Evolutionary conservation across 1,140 invertebrate genomes (phyloP), one percentile per base, ranked within the genome.

Genomic region (Araneus ventricosus): DNA sequence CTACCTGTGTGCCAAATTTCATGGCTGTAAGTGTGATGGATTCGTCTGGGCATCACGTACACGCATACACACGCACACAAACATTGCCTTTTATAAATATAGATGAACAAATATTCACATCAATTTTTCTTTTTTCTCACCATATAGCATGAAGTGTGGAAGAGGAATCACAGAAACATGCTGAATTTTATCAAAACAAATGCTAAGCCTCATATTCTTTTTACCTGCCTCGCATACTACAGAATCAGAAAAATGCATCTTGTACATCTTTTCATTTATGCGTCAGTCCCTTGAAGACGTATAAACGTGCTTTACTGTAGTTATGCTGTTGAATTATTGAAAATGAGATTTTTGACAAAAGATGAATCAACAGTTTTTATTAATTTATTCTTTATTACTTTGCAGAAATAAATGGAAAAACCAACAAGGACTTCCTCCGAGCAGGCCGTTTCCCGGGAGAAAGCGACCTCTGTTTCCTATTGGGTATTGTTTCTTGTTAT

Each of bases 131-230:
- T 41, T 70, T 45, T n/a, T 88, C 94, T 86, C 7, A n/a, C 94
- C 94, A 95, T 95, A 34, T 94, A 97, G 96, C 96, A 96, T 95
- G 97, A 98, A 94, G 96, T 97, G 90, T 99, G 98, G 98, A 98
- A 98, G 95, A 96, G 96, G 20, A 97, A 97, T 75, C 97, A 98
- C 91, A 96, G 97, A 94, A 97, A 97, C 57, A 96, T 99, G 37
- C 96, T 96, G 34, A 97, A 97, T 95, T 99, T 98, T 95, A 99
- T 99, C 94, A 96, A 97, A 95, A 99, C 98, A 1, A 98, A 97
- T 95, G 96, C 97, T 2, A 97, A 98, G 95, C 99, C 98, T 41
- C 96, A 96, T 99, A 90, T 99, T 98, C 96, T 99, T 97, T 96
- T 95, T 98, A 94, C 98, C 99, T 14, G 98, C 97, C 95, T 96